Conservation (phyloP, 2,888 invertebrate species). For the Dolichopus griseipennis region DNA sequence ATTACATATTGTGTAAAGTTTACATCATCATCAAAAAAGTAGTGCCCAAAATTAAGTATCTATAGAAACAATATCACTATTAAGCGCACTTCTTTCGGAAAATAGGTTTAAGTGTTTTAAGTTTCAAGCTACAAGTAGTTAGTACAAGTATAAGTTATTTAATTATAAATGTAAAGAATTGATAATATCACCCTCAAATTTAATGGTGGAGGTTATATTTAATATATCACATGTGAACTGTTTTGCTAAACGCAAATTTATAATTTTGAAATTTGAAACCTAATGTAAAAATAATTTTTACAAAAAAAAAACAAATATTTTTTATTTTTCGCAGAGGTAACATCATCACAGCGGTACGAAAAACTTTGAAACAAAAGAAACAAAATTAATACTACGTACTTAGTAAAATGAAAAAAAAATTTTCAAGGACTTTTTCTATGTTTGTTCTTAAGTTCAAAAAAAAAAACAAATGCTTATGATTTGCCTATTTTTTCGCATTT, state of each 20-base stretch:
- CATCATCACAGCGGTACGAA: conserved; percentile 84
- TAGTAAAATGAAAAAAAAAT: neutral
- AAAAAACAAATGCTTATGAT: neutral
- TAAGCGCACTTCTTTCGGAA: too few species aligned
- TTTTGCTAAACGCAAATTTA: neutral
- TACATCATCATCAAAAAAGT: too few species aligned
- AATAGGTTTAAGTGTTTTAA: too few species aligned
- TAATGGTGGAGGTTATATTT: neutral
- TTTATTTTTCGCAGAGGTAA: conserved; percentile 74
- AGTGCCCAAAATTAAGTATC: too few species aligned
- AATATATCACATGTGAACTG: conserved; percentile 8
- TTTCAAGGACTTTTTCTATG: neutral
- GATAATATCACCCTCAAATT: neutral
- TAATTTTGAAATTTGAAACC: neutral
- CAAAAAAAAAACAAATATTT: conserved; percentile 17
- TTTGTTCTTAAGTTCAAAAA: neutral
- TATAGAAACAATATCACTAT: too few species aligned
- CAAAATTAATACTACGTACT: neutral
- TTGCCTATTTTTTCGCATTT: neutral
- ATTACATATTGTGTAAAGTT: too few species aligned
- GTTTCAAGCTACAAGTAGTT: too few species aligned
- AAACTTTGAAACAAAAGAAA: conserved; percentile 59
- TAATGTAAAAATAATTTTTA: conserved; percentile 16
- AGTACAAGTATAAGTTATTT: too few species aligned
- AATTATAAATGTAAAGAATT: too few species aligned